Base-by-base conservation (phyloP, 2,888 invertebrate genomes). In the Andrena marginata region DNA sequence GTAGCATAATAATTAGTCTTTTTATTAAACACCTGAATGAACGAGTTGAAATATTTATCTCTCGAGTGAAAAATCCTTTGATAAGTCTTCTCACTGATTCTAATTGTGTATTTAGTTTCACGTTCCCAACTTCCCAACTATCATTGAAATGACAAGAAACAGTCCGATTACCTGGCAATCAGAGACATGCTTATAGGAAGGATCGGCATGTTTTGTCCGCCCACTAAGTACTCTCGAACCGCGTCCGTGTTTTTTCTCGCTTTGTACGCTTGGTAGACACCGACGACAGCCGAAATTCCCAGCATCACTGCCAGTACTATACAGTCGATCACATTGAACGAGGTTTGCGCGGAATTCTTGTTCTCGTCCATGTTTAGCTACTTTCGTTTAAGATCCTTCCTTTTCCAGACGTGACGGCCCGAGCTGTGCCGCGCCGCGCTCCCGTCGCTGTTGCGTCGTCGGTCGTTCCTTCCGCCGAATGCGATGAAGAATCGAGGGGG, bases 141-240 rank as follows among this genome's bases (percentile, higher is more conserved):
- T n/a, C n/a, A n/a, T n/a, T 20, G 4, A 8, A 51, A 8, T 1
- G 13, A 1, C 13, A 26, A 62, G 0, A 48, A 54, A 35, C 7
- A 23, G 2, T 54, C 8, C 71, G 20, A 89, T 94, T 95, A 97
- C 97, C 97, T 97, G 89, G 97, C 97, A 86, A 97, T 96, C 78
- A 97, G 94, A 16, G 97, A 97, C 96, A 97, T 97, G 70, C 97
- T 96, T 91, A 97, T 97, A 0, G 97, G 97, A 88, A 97, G 96
- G 88, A 97, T 96, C n/a, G 97, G 96, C 97, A 97, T 97, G 10
- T 96, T 96, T 91, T 97, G 96, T 29, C 97, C 97, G 6, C 97
- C 97, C 95, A 97, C 96, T 75, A 97, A 95, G 89, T 97, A 97
- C 89, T 97, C 97, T 26, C 95, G 94, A 0, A 97, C 96, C 0